Base-by-base conservation (phyloP, 2,888 invertebrate species). In the Eupithecia dodoneata region DNA sequence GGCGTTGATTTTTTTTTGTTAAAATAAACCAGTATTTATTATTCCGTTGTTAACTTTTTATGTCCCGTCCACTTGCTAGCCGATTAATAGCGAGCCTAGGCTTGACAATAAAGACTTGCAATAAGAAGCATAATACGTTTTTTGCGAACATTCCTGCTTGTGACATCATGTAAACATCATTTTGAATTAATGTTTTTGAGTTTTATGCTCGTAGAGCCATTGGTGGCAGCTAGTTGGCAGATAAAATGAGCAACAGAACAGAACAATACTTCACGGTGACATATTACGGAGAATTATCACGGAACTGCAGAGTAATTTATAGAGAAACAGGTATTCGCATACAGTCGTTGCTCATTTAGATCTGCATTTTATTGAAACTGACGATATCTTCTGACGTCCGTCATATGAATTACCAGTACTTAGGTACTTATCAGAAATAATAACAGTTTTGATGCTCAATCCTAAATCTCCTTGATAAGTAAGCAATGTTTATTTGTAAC, bases 271-370 rank as follows among this genome's bases (percentile, higher is more conserved):
- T 75, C 75, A 72, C 45, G 18, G 74, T 72, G 77, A 74, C 75
- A 73, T 75, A 77, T 77, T 75, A 72, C 73, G 71, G 75, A 73
- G 77, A 77, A 44, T 77, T 70, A 75, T 75, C 73, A 75, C 75
- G 75, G 69, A 75, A 77, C 13, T 66, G 55, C 30, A 41, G 45
- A 5, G 69, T 75, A 71, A 77, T 75, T 73, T 65, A 74, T 59
- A 72, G 73, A 47, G 76, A 71, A 75, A 52, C 77, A 77, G 75
- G 77, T 75, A 77, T 72, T 72, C 49, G 74, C 69, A 72, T 65
- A 42, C 75, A 65, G 44, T 55, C 55, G 70, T 66, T 77, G 74
- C 67, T 49, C 30, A 70, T 30, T 18, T 70, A 47, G 30, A 44
- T 47, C 45, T 18, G 10, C 30, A 13, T 13, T 70, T 45, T 70